Base-by-base conservation (phyloP, 2,888 invertebrate species). In the Scaptomyza parva region DNA sequence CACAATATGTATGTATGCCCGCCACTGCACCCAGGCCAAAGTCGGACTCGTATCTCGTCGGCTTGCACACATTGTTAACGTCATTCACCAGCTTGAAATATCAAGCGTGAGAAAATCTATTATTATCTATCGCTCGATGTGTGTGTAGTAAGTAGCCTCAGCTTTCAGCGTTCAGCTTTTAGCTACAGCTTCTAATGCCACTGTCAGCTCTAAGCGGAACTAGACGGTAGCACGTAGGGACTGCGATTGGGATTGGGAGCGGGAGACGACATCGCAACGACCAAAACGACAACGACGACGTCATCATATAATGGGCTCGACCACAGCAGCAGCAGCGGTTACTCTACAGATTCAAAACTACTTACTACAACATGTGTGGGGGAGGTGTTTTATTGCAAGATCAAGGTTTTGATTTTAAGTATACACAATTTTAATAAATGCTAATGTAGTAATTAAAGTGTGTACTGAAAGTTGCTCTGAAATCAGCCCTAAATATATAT, bases 81-180 rank as follows among this genome's bases (percentile, higher is more conserved):
- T 88, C 84, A 88, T 85, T 86, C 83, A 83, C 70, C 41, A n/a
- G 87, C 66, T 76, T 81, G 82, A 84, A 88, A 84, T 83, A 86
- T 88, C 79, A 84, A 88, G 85, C 85, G 85, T 86, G 85, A 88
- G 85, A 86, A 86, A 88, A 86, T 86, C 88, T 88, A 84, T 88
- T 88, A 88, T 86, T 86, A 85, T 85, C 88, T 83, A 80, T 85
- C 68, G 75, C 78, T 67, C 68, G 68, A 68, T 76, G 74, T 71
- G 66, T 76, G 76, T 60, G 33, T 35, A 33, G 35, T 37, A n/a
- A 47, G 47, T 30, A 76, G 76, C 61, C 9, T 33, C 40, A 47
- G 64, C 47, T 26, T 30, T 24, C 7, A 64, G 64, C 64, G n/a
- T n/a, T n/a, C n/a, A n/a, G n/a, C n/a, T n/a, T 53, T 35, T 18